Conservation (phyloP, 2,113 vertebrate genomes). For the Paramisgurnus dabryanus region DNA sequence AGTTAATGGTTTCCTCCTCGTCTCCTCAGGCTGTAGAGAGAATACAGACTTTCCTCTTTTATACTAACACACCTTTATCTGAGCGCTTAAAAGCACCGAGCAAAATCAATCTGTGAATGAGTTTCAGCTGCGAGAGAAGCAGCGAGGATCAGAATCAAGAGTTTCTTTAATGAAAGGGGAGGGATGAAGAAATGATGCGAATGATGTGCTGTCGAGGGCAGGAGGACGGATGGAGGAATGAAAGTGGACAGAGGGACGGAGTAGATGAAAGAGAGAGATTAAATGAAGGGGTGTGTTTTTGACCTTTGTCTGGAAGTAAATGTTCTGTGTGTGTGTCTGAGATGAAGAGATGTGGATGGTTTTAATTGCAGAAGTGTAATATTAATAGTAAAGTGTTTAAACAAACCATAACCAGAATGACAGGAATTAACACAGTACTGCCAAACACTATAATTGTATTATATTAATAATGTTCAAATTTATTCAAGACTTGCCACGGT, state of each 20-base stretch:
- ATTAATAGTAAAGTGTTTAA: no score
- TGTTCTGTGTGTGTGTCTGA: not conserved
- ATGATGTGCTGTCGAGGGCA: conserved; percentile 23
- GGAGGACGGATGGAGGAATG: not conserved
- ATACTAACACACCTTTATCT: conserved; percentile 47
- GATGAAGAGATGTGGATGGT: not conserved
- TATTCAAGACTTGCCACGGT: no score
- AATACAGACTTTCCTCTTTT: conserved; percentile 30
- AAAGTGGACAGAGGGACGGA: conserved; percentile 1
- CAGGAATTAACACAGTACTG: no score
- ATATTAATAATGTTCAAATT: no score
- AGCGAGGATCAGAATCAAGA: not conserved
- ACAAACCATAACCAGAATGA: no score
- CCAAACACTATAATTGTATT: no score
- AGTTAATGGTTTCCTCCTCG: conserved; percentile 36
- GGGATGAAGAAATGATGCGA: conserved; percentile 29
- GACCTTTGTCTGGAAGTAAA: conserved; percentile 35
- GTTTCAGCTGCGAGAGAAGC: not conserved
- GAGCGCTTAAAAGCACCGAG: conserved; percentile 38
- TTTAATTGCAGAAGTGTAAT: no score
- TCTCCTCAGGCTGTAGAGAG: conserved; percentile 39
- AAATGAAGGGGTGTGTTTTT: conserved; percentile 24
- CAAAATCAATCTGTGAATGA: conserved; percentile 50
- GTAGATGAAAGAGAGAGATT: not conserved
- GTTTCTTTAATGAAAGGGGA: conserved; percentile 42